These are phyloP conservation scores for Australoheros scitulus DNA, from an alignment of 2,113 vertebrate species.

Conservation along the genomic window DNA sequence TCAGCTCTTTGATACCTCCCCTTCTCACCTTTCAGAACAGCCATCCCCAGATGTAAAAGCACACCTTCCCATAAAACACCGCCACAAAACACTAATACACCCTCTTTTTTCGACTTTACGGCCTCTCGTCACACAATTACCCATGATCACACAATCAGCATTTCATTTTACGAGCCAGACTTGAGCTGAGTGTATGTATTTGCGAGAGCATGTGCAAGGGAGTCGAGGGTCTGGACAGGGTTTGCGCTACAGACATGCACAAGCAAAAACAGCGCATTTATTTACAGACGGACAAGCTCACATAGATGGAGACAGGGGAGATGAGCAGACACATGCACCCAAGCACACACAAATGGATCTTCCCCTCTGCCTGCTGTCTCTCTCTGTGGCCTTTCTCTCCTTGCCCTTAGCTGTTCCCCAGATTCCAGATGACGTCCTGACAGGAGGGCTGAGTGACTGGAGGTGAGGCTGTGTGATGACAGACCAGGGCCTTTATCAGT, in stretches of 20 bases:
- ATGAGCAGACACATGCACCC: slow-evolving; percentile 23
- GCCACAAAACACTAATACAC: slow-evolving; percentile 74
- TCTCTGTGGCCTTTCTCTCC: slow-evolving; percentile 59
- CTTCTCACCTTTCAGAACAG: slow-evolving; percentile 74
- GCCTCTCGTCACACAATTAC: slow-evolving; percentile 71
- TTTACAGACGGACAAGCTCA: slow-evolving; percentile 30
- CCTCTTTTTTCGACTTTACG: slow-evolving; percentile 70
- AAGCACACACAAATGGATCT: slow-evolving; percentile 27
- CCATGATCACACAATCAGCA: slow-evolving; percentile 77
- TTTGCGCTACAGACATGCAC: slow-evolving; percentile 30
- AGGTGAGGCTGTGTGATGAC: slow-evolving; percentile 78
- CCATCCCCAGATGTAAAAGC: slow-evolving; percentile 64
- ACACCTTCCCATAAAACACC: slow-evolving; percentile 72
- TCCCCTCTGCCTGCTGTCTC: slow-evolving; percentile 38
- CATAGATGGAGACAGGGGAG: slow-evolving; percentile 20
- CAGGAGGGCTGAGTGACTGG: slow-evolving; percentile 77
- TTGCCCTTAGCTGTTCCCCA: slow-evolving; percentile 78
- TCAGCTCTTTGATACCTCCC: slow-evolving; percentile 75
- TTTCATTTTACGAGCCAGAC: slow-evolving; percentile 70
- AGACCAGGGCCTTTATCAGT: slow-evolving; percentile 81
- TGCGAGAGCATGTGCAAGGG: neutral
- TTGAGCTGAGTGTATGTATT: slow-evolving; percentile 26
- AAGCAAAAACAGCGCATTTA: slow-evolving; percentile 18
- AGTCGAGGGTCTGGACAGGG: slow-evolving; percentile 28
- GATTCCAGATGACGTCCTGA: slow-evolving; percentile 79